Evolutionary conservation across 2,797 vertebrate genomes (phyloP).

Genomic region (Florisuga fusca): DNA sequence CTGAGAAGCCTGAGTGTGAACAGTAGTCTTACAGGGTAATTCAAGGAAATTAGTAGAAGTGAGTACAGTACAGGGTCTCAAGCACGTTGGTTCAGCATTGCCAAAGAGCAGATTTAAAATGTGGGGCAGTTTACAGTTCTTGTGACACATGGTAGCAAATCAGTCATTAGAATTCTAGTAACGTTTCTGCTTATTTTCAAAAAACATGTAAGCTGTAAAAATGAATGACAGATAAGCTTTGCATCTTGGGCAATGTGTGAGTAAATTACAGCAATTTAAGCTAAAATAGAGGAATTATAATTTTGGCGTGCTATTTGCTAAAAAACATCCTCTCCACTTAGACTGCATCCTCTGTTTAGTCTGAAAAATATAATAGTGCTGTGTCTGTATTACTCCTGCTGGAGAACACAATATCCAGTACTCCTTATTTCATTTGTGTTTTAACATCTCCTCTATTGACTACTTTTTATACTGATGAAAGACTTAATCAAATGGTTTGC

Average conservation of each 20-base stretch:
- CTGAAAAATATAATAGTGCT: neutral
- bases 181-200: neutral
- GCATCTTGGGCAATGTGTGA: constrained; percentile 5
- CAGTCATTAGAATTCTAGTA: constrained; percentile 15
- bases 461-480: neutral
- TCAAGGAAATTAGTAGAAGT: neutral
- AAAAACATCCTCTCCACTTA: neutral
- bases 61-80: neutral
- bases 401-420: neutral
- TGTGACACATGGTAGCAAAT: neutral
- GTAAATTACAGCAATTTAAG: constrained; percentile 25
- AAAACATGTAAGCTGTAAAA: constrained; percentile 8
- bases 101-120: constrained; percentile 22
- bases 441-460: neutral
- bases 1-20: neutral
- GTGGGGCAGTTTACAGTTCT: neutral
- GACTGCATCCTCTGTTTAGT: neutral
- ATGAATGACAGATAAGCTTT: constrained; percentile 13
- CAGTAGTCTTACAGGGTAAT: neutral
- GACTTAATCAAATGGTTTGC: neutral
- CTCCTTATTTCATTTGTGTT: neutral
- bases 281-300: neutral
- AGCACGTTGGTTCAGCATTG: neutral
- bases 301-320: neutral
- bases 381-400: accelerated